Evolutionary conservation across 2,113 vertebrate species (phyloP).

Genomic region (Ornithorhynchus anatinus): DNA sequence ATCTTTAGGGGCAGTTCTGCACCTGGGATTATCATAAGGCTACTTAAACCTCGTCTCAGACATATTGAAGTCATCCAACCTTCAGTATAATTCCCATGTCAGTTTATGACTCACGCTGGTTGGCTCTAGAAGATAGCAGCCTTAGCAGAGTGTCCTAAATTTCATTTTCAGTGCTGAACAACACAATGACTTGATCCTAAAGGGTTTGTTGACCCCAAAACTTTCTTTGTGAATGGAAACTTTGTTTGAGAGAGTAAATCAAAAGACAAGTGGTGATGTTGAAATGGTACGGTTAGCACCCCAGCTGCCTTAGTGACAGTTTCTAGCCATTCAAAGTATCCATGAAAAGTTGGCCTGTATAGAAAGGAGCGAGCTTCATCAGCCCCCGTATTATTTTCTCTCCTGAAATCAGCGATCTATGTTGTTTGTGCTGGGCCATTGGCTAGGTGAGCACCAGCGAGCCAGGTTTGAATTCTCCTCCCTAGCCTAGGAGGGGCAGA

Average conservation of each 20-base stretch:
- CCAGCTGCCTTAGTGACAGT: too few relatives aligned
- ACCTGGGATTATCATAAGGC: slow-evolving; percentile 7
- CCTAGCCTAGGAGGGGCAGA: background rate
- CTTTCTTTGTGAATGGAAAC: slow-evolving; percentile 17
- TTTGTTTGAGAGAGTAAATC: background rate
- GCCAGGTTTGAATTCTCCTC: slow-evolving; percentile 45
- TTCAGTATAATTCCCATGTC: slow-evolving; percentile 5
- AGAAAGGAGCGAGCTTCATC: too few relatives aligned
- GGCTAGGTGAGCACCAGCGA: background rate
- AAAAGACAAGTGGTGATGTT: background rate
- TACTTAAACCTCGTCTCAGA: background rate
- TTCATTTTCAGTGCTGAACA: slow-evolving; percentile 21
- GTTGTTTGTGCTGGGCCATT: too few relatives aligned
- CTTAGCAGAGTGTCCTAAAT: background rate
- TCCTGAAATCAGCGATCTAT: too few relatives aligned
- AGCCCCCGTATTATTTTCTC: too few relatives aligned
- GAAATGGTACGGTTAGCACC: slow-evolving; percentile 4
- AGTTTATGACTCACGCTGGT: background rate
- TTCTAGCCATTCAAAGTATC: too few relatives aligned
- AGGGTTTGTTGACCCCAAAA: slow-evolving; percentile 15
- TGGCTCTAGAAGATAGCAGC: background rate
- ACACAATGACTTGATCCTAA: slow-evolving; percentile 2
- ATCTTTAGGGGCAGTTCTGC: background rate
- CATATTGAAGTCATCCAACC: background rate
- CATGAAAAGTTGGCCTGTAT: too few relatives aligned